Evolutionary conservation across 1,140 invertebrate species (phyloP).

Genomic region (Mya arenaria): DNA sequence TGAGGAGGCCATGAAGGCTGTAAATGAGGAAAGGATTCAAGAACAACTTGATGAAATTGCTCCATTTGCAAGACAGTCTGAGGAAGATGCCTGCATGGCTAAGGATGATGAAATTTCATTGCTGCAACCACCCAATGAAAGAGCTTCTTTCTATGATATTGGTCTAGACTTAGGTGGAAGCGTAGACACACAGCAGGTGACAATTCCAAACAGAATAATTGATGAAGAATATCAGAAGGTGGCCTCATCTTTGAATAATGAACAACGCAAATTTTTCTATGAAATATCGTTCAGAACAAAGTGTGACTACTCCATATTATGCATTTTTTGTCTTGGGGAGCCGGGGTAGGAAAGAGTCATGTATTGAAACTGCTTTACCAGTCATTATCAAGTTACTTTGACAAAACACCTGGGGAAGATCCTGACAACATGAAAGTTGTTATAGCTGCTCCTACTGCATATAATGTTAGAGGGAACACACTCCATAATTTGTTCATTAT

Average conservation of each 20-base stretch:
- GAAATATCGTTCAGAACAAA: constrained; percentile 27
- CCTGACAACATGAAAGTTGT: constrained; percentile 55
- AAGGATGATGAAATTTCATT: constrained; percentile 27
- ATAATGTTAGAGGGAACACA: constrained; percentile 54
- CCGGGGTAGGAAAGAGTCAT: constrained; percentile 58
- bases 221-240: constrained; percentile 29
- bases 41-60: constrained; percentile 49
- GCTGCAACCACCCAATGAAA: constrained; percentile 25
- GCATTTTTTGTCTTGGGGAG: constrained; percentile 49
- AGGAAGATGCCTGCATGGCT: constrained; percentile 32
- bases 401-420: constrained; percentile 53
- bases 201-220: constrained; percentile 29
- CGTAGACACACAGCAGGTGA: background rate
- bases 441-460: constrained; percentile 58
- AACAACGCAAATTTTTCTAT: constrained; percentile 30
- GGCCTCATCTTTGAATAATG: constrained; percentile 24
- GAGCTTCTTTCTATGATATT: constrained; percentile 2
- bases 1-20: constrained; percentile 24
- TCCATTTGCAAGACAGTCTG: constrained; percentile 44
- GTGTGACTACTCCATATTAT: constrained; percentile 18
- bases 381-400: constrained; percentile 42
- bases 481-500: constrained; percentile 53
- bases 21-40: constrained; percentile 14
- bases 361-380: constrained; percentile 51
- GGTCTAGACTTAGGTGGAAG: constrained; percentile 23